A percentile compares a stretch with the other conserved stretches of the same genome.
These are phyloP conservation scores for Chaetodon trifascialis DNA, from an alignment of 2,113 vertebrate species.

Conservation along the genomic window DNA sequence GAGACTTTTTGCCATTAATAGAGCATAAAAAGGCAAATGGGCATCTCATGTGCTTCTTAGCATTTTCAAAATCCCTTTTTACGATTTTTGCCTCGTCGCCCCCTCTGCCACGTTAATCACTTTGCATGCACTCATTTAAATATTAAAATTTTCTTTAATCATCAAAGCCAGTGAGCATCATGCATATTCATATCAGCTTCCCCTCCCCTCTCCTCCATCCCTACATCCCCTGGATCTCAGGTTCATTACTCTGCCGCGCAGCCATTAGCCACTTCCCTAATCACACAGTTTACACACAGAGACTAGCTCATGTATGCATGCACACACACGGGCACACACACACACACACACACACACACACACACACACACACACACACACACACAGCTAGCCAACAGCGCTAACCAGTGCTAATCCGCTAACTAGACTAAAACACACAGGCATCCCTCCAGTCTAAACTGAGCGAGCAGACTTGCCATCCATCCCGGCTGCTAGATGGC, in stretches of 20 bases:
- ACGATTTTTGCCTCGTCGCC: constrained; percentile 92
- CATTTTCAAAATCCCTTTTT: constrained; percentile 88
- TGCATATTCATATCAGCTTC: constrained; percentile 97
- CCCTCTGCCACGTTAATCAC: constrained; percentile 95
- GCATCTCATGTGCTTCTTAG: constrained; percentile 86
- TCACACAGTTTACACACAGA: constrained; percentile 72
- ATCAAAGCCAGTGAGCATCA: constrained; percentile 99
- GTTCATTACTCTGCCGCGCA: constrained; percentile 98
- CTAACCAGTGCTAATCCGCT: constrained; percentile 72
- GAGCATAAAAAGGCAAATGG: constrained; percentile 69
- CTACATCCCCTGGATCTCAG: constrained; percentile 94
- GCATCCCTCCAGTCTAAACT: constrained; percentile 87
- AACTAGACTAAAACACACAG: constrained; percentile 62
- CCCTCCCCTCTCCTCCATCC: constrained; percentile 82
- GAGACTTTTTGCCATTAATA: constrained; percentile 68
- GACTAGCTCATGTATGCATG: background rate
- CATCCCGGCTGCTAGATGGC: constrained; percentile 86
- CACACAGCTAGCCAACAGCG: constrained; percentile 72
- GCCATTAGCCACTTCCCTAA: constrained; percentile 90
- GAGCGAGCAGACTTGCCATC: constrained; percentile 91
- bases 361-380: constrained; percentile 16
- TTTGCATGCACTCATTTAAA: constrained; percentile 99
- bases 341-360: constrained; percentile 27
- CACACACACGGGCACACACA: constrained; percentile 17
- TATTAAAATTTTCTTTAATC: constrained; percentile 99